Base-by-base conservation (phyloP, 1,140 invertebrate species). In the Pseudobourletiella spinata region DNA sequence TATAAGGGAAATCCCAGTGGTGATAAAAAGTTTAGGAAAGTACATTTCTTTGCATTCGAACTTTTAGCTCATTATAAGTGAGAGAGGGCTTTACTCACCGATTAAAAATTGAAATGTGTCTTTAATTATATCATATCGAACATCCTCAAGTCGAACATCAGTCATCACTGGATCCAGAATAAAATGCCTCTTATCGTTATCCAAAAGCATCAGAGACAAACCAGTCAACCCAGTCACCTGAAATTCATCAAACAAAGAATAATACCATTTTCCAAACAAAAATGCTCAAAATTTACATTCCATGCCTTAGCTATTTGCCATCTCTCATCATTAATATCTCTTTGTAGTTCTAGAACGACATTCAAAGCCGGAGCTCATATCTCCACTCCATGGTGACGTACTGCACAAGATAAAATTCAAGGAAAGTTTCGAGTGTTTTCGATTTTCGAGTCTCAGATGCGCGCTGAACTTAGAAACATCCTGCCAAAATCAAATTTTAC, bases 91-190 rank as follows among this genome's bases (percentile, higher is more conserved):
- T 18, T n/a, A 39, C 30, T 57, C 24, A 57, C 55, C 55, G 16
- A 57, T 32, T 6, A 57, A 24, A 22, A 57, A 57, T 42, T 57
- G 55, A 24, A 35, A 42, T 6, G 28, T 57, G 55, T 57, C 55
- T 42, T 42, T 42, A 24, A 57, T 22, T 6, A 8, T 6, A 24
- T 57, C 55, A 30, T 54, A 54, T 30, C 50, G 6, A 16, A 57
- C 14, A 39, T 16, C 22, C 30, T 42, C 29, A 11, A 32, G 29
- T 42, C 42, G 6, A 15, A 8, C 6, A 6, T 32, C 3, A 28
- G 6, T 22, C 3, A 39, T 4, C 15, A 22, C 6, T 14, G 55
- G 55, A 22, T 57, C 35, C 15, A 57, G 22, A 11, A 57, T 42
- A 18, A 18, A 4, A 24, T 57, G 55, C 26, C 55, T 11, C 16